Evolutionary conservation across 1,140 invertebrate species (phyloP).

Genomic region (Ips nitidus): DNA sequence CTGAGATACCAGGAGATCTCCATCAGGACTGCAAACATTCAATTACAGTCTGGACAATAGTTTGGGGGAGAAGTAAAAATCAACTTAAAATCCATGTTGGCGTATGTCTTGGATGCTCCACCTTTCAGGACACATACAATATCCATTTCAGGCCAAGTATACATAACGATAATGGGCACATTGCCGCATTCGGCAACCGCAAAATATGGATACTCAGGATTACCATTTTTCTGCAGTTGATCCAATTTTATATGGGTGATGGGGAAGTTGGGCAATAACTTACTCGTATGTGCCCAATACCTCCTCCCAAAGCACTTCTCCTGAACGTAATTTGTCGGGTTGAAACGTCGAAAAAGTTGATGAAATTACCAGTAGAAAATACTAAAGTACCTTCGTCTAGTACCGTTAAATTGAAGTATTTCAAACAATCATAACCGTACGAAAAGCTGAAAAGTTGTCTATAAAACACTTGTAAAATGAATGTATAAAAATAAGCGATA

Average conservation of each 20-base stretch:
- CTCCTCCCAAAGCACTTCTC: constrained; percentile 70
- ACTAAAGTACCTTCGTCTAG: constrained; percentile 71
- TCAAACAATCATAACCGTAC: constrained; percentile 84
- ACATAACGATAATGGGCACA: constrained; percentile 78
- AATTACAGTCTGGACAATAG: background rate
- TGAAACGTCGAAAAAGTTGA: constrained; percentile 73
- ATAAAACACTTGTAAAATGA: constrained; percentile 20
- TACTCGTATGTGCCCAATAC: constrained; percentile 79
- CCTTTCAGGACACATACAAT: constrained; percentile 70
- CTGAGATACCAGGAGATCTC: constrained; percentile 77
- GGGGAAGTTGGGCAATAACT: background rate
- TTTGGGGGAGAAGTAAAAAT: background rate
- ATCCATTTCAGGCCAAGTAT: constrained; percentile 77
- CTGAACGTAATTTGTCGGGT: constrained; percentile 68
- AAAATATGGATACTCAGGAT: constrained; percentile 63
- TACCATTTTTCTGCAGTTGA: constrained; percentile 69
- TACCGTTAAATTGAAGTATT: constrained; percentile 75
- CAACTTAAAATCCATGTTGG: constrained; percentile 77
- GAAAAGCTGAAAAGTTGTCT: constrained; percentile 63
- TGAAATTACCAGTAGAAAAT: constrained; percentile 78
- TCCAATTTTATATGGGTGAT: background rate
- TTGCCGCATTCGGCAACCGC: constrained; percentile 85
- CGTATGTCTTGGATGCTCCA: constrained; percentile 73
- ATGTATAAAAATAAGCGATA: constrained; percentile 39
- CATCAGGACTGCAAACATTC: constrained; percentile 65